Conservation (phyloP, 1,140 invertebrate genomes). For the Cotesia glomerata region DNA sequence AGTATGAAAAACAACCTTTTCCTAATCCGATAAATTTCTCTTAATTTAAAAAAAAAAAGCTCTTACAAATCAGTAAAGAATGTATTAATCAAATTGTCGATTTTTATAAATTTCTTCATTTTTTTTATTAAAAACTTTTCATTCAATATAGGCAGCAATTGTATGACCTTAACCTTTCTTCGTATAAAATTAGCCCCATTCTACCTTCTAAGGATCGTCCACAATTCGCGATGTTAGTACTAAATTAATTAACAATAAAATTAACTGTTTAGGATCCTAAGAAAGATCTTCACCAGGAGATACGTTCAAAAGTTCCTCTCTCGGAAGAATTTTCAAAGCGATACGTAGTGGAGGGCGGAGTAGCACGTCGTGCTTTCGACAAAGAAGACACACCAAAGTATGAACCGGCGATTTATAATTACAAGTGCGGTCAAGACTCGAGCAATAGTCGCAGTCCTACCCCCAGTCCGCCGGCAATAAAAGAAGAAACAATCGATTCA, state of each 20-base stretch:
- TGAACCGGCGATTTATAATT: slow-evolving; percentile 57
- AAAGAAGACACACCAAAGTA: slow-evolving; percentile 56
- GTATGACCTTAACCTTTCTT: too few relatives aligned
- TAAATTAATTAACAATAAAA: background rate
- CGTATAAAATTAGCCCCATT: too few relatives aligned
- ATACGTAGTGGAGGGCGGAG: slow-evolving; percentile 56
- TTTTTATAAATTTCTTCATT: too few relatives aligned
- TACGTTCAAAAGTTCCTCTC: slow-evolving; percentile 46
- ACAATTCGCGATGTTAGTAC: too few relatives aligned
- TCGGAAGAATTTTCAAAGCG: slow-evolving; percentile 56
- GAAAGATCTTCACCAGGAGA: slow-evolving; percentile 50
- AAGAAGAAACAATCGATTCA: slow-evolving; percentile 48
- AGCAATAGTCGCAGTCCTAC: slow-evolving; percentile 58
- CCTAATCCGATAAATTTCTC: too few relatives aligned
- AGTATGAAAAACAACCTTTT: too few relatives aligned
- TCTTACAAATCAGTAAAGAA: too few relatives aligned
- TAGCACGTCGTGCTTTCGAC: slow-evolving; percentile 48
- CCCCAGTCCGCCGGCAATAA: slow-evolving; percentile 52
- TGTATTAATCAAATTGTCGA: too few relatives aligned
- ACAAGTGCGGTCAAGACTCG: slow-evolving; percentile 58
- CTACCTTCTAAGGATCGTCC: too few relatives aligned
- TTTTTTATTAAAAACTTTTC: too few relatives aligned
- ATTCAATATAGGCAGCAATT: too few relatives aligned
- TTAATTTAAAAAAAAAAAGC: too few relatives aligned
- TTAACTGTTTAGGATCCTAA: slow-evolving; percentile 47